Percentiles rank a stretch among this genome's conserved stretches.
Evolutionary conservation across 2,888 invertebrate genomes (phyloP).

Genomic region (Elegia similella): DNA sequence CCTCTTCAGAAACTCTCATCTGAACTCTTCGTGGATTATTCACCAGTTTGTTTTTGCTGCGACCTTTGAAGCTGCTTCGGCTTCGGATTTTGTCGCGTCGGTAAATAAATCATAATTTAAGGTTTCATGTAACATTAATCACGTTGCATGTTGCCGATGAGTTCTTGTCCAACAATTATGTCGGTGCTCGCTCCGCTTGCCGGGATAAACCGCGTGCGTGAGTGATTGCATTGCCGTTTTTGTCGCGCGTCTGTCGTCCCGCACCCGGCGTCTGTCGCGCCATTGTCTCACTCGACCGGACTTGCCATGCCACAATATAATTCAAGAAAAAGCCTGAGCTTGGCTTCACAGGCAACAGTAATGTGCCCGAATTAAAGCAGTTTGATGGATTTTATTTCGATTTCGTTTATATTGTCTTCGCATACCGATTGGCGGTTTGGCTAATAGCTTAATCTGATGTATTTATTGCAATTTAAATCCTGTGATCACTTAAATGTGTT

Average conservation of each 20-base stretch:
- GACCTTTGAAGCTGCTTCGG: conserved; percentile 37
- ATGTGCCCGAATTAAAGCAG: conserved; percentile 5
- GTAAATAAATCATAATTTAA: conserved; percentile 62
- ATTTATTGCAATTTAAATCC: background rate
- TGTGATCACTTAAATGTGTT: background rate
- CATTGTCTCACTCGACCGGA: conserved; percentile 46
- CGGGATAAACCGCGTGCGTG: conserved; percentile 42
- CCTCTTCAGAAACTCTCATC: conserved; percentile 11
- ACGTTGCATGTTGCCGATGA: conserved; percentile 50
- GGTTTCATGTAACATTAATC: conserved; percentile 59
- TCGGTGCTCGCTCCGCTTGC: conserved; percentile 29
- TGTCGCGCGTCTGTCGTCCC: conserved; percentile 26
- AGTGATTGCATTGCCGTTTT: conserved; percentile 38
- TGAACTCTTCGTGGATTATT: conserved; percentile 34
- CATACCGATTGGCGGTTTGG: background rate
- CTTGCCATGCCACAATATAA: conserved; percentile 40
- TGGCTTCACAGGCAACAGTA: conserved; percentile 20
- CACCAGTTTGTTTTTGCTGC: conserved; percentile 44
- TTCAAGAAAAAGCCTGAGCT: conserved; percentile 49
- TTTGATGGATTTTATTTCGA: conserved; percentile 6
- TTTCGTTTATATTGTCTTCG: background rate
- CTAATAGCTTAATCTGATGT: conserved; percentile 8
- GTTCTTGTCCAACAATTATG: conserved; percentile 42
- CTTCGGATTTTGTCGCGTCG: conserved; percentile 41
- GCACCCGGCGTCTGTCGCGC: conserved; percentile 27